Conservation (phyloP, 2,888 invertebrate species). For the Rhopalosiphum nymphaeae region DNA sequence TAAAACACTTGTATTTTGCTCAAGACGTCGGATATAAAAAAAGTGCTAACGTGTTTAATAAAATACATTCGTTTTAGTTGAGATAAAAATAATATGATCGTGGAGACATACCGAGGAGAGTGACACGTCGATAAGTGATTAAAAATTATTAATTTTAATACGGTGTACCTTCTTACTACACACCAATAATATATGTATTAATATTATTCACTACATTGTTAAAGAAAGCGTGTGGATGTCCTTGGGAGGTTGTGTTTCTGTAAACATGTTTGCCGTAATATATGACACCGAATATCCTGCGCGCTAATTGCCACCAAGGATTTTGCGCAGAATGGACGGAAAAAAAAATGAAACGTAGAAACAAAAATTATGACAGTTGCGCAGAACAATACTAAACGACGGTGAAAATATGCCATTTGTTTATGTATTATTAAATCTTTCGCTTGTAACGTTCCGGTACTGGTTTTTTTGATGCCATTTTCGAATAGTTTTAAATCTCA, state of each 20-base stretch:
- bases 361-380: slow-evolving; percentile 40
- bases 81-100: not conserved
- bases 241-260: slow-evolving; percentile 47
- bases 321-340: not conserved
- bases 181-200: not conserved
- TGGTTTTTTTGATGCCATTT: slow-evolving; percentile 5
- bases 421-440: not conserved
- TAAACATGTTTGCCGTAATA: slow-evolving; percentile 39
- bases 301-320: slow-evolving; percentile 53
- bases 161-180: not conserved
- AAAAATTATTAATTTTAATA: not conserved
- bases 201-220: not conserved
- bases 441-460: not conserved
- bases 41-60: not conserved
- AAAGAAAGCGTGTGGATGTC: not conserved
- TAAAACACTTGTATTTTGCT: not conserved
- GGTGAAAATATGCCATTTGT: not conserved
- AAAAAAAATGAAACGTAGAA: not conserved
- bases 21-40: not conserved
- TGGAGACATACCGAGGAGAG: not conserved
- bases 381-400: slow-evolving; percentile 19
- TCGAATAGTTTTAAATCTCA: slow-evolving; percentile 20
- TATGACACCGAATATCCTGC: slow-evolving; percentile 41
- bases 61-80: not conserved
- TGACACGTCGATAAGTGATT: slow-evolving; percentile 41